Evolutionary conservation across 2,113 vertebrate species (phyloP), one percentile per base, ranked within the genome.

Genomic region (Chroicocephalus ridibundus): DNA sequence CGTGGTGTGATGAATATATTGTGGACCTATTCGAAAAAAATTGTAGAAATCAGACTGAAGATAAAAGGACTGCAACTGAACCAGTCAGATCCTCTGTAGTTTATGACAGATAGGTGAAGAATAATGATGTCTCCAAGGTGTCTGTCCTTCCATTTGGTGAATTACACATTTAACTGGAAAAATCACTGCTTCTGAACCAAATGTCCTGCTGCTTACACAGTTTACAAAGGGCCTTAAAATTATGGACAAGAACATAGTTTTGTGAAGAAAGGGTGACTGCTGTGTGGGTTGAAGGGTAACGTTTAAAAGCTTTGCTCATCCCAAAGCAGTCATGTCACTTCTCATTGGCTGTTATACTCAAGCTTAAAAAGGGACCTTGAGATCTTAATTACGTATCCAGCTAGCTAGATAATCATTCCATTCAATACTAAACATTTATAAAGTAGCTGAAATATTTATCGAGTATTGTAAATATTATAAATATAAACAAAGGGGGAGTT

Each of bases 121-220:
- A 97, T 96, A 97, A 97, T 94, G 90, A 96, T 96, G 88, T 91
- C 90, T 96, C 90, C 72, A 84, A 97, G 89, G 94, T 70, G 4
- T 55, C 93, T 89, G 86, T 90, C 89, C 79, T 96, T 97, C 87
- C 20, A 1, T 86, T 90, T 62, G 65, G 89, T 74, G 89, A 90
- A 94, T 95, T 95, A 65, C 52, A 95, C 57, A 86, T 92, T 97
- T 93, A 96, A 92, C 93, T 77, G 90, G 58, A 92, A 96, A 95
- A 94, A 90, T 84, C 93, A 80, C 69, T 47, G 26, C 61, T 84
- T 85, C 69, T 55, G 65, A 95, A 89, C n/a, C 36, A 88, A 95
- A 96, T 88, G 89, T 90, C 96, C 96, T 83, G 87, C 96, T 95
- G 93, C 91, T 95, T 93, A 74, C 68, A 82, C 65, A 60, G 9